Conservation (phyloP, 2,888 invertebrate species). For the Argynnis bischoffii region DNA sequence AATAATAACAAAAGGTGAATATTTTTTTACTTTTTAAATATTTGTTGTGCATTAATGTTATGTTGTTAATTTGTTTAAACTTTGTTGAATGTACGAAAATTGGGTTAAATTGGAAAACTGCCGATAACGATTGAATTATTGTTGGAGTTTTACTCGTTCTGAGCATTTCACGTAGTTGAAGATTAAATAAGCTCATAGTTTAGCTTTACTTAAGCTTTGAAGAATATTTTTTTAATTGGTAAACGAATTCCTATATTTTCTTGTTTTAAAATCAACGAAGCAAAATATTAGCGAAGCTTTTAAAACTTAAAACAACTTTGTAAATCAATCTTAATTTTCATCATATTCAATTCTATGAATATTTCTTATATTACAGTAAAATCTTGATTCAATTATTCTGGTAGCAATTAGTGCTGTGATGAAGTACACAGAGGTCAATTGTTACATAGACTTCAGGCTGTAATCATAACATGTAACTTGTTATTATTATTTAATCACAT, state of each 20-base stretch:
- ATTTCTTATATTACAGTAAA: too few relatives aligned
- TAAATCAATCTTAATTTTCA: too few relatives aligned
- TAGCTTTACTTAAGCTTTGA: constrained; percentile 1
- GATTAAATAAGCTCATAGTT: constrained; percentile 14
- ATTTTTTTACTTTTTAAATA: neutral
- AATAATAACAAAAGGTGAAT: neutral
- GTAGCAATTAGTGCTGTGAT: too few relatives aligned
- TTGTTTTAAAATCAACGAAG: too few relatives aligned
- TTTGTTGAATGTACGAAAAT: constrained; percentile 10
- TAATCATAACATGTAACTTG: too few relatives aligned
- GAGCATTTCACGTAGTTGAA: constrained; percentile 23
- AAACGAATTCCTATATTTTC: neutral
- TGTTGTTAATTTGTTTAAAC: constrained; percentile 6
- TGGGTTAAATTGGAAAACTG: constrained; percentile 16
- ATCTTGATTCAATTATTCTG: too few relatives aligned
- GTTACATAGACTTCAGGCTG: too few relatives aligned
- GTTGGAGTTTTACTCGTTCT: constrained; percentile 10
- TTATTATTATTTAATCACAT: too few relatives aligned
- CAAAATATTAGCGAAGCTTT: too few relatives aligned
- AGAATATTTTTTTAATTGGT: constrained; percentile 3
- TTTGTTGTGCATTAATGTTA: neutral
- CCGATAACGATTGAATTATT: constrained; percentile 21
- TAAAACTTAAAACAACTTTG: too few relatives aligned
- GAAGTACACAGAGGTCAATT: too few relatives aligned
- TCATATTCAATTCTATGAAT: too few relatives aligned